These are phyloP conservation scores for Chloroceryle amazona DNA, from an alignment of 2,797 vertebrate genomes.

Conservation along the genomic window DNA sequence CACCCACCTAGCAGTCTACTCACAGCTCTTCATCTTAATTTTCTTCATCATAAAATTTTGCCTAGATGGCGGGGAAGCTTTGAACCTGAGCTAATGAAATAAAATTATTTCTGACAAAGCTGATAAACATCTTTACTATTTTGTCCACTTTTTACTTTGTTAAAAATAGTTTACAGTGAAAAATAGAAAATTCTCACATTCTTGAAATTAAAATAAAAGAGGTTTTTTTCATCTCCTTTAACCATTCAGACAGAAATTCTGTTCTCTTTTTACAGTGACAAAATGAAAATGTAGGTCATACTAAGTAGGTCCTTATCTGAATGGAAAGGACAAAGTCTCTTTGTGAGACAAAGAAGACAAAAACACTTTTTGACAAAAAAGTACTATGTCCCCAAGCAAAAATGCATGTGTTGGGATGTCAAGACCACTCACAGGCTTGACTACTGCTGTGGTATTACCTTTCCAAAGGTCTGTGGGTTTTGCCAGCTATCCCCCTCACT, in stretches of 20 bases:
- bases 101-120: neutral
- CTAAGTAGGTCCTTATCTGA: neutral
- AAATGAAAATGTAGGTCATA: conserved; percentile 19
- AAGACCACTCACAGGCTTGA: conserved; percentile 5
- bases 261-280: neutral
- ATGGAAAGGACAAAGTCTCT: neutral
- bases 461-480: neutral
- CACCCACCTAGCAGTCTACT: neutral
- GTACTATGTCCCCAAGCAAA: neutral
- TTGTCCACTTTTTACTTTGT: neutral
- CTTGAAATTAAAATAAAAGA: neutral
- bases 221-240: neutral
- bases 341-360: neutral
- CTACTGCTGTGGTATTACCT: neutral
- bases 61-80: neutral
- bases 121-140: neutral
- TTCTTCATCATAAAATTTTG: neutral
- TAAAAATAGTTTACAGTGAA: neutral
- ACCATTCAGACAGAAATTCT: neutral
- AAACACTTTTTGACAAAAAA: neutral
- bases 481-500: neutral
- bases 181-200: neutral
- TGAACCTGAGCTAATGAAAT: neutral
- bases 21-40: neutral
- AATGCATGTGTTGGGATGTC: neutral